A percentile compares a stretch with the other conserved stretches of the same genome.
These are phyloP conservation scores for Oxycera nigricornis DNA, from an alignment of 2,888 invertebrate genomes.

Conservation along the genomic window DNA sequence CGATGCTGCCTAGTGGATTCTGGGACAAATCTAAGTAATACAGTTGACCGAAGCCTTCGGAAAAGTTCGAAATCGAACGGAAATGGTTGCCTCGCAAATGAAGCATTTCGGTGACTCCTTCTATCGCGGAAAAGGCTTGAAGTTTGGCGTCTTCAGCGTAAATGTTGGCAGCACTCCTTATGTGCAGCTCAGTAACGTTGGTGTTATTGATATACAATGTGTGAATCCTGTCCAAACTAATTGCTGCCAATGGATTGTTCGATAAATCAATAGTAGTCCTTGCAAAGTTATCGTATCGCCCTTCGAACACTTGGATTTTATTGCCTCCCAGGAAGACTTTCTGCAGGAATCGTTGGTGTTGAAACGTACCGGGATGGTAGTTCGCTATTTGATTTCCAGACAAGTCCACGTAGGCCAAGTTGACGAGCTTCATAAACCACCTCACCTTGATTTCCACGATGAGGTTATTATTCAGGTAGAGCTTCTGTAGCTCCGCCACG, in stretches of 20 bases:
- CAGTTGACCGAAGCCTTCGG: not conserved
- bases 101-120: not conserved
- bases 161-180: not conserved
- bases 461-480: conserved; percentile 5
- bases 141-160: not conserved
- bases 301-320: not conserved
- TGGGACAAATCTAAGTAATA: conserved; percentile 9
- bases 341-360: not conserved
- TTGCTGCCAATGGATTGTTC: not conserved
- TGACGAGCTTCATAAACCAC: not conserved
- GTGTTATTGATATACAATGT: conserved; percentile 7
- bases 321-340: not conserved
- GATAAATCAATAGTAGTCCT: conserved; percentile 7
- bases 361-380: conserved; percentile 5
- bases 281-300: not conserved
- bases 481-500: not conserved
- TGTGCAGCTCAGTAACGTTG: not conserved
- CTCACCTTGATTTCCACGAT: not conserved
- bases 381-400: not conserved
- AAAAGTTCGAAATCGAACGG: not conserved
- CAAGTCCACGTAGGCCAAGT: not conserved
- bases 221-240: not conserved
- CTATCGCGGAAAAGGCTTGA: not conserved
- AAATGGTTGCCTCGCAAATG: conserved; percentile 5
- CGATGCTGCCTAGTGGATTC: not conserved